These are phyloP conservation scores for Sardinella longiceps DNA, from an alignment of 2,797 vertebrate genomes.

Conservation along the genomic window DNA sequence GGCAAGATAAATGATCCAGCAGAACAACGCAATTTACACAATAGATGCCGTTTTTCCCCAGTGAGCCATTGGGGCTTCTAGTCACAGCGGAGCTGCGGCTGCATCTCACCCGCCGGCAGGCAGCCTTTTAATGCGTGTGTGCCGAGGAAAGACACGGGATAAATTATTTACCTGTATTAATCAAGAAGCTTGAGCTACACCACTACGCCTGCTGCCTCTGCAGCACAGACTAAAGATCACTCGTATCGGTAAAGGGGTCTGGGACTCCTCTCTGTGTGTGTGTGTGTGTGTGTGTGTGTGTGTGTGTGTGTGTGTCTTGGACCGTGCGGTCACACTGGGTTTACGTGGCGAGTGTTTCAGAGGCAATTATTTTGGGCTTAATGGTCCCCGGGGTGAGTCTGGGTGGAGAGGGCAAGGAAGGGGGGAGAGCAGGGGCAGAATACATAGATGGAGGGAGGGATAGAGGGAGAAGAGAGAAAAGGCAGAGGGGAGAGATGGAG, in stretches of 20 bases:
- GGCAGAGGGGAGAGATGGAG: background rate
- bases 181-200: background rate
- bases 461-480: background rate
- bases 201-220: background rate
- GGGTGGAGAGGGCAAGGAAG: background rate
- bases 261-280: background rate
- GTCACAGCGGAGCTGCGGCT: background rate
- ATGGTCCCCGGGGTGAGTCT: slow-evolving; percentile 8
- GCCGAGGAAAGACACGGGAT: background rate
- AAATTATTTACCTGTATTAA: slow-evolving; percentile 18
- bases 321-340: background rate
- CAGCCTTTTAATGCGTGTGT: background rate
- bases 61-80: background rate
- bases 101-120: background rate
- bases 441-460: background rate
- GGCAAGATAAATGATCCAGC: slow-evolving; percentile 14
- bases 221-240: background rate
- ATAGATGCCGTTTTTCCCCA: slow-evolving; percentile 18
- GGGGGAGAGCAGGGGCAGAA: background rate
- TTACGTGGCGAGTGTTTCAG: background rate
- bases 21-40: slow-evolving; percentile 11
- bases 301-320: background rate
- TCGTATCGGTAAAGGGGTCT: background rate
- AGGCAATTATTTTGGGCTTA: slow-evolving; percentile 35
- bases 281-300: slow-evolving; percentile 9